phyloP scores from a whole-genome alignment of 2,113 vertebrate species.

The Spilogale gracilis region DNA sequence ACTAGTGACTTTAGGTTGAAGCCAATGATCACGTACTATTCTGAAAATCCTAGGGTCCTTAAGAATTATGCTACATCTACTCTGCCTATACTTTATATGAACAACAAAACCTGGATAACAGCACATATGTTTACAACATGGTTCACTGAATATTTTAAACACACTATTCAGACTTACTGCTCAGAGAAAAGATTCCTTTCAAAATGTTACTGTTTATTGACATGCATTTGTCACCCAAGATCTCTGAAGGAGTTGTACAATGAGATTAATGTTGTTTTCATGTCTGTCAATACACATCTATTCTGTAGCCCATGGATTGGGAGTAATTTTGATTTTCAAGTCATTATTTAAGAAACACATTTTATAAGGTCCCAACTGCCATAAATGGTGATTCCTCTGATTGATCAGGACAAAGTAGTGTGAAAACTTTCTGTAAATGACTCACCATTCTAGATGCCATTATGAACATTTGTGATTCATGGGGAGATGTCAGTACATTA shows the following conservation, averaged over 20 bases:
- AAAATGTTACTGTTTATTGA: not conserved
- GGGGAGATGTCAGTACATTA: not conserved
- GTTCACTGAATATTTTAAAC: not conserved
- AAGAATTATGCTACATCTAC: not conserved
- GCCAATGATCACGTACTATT: not conserved
- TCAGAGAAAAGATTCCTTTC: not conserved
- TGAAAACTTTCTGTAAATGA: not conserved
- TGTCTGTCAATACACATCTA: not conserved
- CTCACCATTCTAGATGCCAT: not conserved
- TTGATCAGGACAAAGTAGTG: not conserved
- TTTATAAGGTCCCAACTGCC: not conserved
- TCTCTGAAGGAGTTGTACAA: not conserved
- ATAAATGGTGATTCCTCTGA: not conserved
- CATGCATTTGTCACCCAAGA: not conserved
- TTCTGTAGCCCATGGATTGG: not conserved
- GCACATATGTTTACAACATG: not conserved
- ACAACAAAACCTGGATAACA: not conserved
- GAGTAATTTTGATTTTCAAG: not conserved
- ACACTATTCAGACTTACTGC: not conserved
- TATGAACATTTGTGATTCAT: not conserved
- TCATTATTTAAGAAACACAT: not conserved
- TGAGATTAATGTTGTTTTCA: not conserved
- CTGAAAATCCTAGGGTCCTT: not conserved
- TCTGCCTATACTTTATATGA: not conserved
- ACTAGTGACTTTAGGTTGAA: not conserved